phyloP scores from a whole-genome alignment of 2,888 invertebrate species.

The Ochropacha duplaris region DNA sequence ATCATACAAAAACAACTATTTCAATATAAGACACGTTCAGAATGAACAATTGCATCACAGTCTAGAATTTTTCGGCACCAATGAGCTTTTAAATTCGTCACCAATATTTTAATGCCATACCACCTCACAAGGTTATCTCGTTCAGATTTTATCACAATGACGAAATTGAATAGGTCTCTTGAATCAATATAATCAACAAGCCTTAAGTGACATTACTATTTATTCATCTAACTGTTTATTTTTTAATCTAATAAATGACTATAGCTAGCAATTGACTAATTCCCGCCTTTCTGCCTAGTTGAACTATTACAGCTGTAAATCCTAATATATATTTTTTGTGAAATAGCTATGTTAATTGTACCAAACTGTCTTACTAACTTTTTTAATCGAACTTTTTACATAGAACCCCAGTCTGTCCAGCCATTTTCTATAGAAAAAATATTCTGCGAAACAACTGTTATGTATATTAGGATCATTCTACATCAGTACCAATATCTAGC shows the following conservation, averaged over 20 bases:
- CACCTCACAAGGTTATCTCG: constrained; percentile 50
- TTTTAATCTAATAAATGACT: constrained; percentile 62
- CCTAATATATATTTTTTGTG: constrained; percentile 67
- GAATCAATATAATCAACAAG: constrained; percentile 62
- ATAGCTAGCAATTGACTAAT: constrained; percentile 83
- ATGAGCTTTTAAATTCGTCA: constrained; percentile 81
- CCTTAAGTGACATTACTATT: constrained; percentile 66
- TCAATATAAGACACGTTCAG: constrained; percentile 83
- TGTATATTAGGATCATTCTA: constrained; percentile 65
- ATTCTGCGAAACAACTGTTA: constrained; percentile 63
- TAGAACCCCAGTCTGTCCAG: constrained; percentile 61
- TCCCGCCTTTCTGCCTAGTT: constrained; percentile 71
- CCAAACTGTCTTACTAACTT: constrained; percentile 54
- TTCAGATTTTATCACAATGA: constrained; percentile 51
- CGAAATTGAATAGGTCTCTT: constrained; percentile 51
- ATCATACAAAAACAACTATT: constrained; percentile 81
- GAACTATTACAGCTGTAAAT: constrained; percentile 68
- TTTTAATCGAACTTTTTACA: constrained; percentile 52
- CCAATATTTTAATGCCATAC: constrained; percentile 58
- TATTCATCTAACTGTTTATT: constrained; percentile 58
- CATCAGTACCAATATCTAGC: constrained; percentile 79
- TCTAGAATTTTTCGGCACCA: constrained; percentile 82
- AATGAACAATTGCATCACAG: constrained; percentile 83
- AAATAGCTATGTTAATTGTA: constrained; percentile 73
- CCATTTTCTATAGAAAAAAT: constrained; percentile 76